Conservation (phyloP, 2,113 vertebrate genomes). For the Anseranas semipalmata region DNA sequence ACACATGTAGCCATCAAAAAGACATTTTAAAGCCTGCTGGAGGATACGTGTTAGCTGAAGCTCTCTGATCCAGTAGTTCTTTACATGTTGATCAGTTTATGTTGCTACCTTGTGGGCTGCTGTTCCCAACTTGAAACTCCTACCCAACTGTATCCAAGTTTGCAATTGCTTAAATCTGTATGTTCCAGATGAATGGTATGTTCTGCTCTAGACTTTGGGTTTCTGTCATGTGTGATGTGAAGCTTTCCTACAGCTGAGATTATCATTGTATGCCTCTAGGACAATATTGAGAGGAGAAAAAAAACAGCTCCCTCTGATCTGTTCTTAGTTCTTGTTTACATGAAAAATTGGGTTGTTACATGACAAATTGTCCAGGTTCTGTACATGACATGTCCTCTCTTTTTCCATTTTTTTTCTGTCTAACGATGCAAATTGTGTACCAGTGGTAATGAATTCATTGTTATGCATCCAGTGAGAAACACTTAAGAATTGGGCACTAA, state of each 20-base stretch:
- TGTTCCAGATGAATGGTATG: constrained; percentile 73
- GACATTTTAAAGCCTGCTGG: constrained; percentile 73
- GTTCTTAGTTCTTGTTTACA: constrained; percentile 67
- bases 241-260: constrained; percentile 62
- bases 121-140: constrained; percentile 72
- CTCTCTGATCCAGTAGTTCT: constrained; percentile 62
- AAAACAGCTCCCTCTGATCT: constrained; percentile 47
- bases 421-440: constrained; percentile 85
- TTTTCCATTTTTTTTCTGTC: constrained; percentile 79
- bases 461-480: constrained; percentile 85
- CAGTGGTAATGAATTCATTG: constrained; percentile 86
- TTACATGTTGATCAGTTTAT: constrained; percentile 76
- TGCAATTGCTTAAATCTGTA: constrained; percentile 69
- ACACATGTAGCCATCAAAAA: constrained; percentile 73
- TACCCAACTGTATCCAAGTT: constrained; percentile 68
- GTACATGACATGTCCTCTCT: constrained; percentile 78
- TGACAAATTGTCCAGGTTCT: constrained; percentile 77
- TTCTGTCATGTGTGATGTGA: constrained; percentile 70
- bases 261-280: constrained; percentile 52
- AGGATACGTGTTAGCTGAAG: constrained; percentile 69
- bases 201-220: constrained; percentile 68
- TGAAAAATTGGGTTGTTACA: constrained; percentile 75
- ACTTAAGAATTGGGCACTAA: constrained; percentile 88
- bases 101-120: constrained; percentile 78
- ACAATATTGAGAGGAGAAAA: constrained; percentile 58